Evolutionary conservation across 2,113 vertebrate species (phyloP).

Genomic region (Lota lota): DNA sequence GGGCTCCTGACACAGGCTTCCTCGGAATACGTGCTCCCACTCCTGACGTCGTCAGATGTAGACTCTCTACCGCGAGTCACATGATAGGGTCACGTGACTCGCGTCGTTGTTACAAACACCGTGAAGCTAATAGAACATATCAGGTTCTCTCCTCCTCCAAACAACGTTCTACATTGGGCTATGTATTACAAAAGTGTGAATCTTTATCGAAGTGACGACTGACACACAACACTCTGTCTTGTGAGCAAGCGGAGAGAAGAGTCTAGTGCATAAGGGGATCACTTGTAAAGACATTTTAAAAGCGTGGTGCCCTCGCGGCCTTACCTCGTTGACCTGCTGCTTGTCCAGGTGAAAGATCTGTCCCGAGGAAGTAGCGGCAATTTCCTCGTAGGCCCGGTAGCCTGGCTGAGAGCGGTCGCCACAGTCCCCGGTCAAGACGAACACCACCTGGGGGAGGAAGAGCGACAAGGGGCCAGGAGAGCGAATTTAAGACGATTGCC

Average conservation of each 20-base stretch:
- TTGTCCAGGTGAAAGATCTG: slow-evolving; percentile 96
- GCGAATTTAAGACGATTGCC: slow-evolving; percentile 34
- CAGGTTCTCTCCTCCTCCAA: too few relatives aligned
- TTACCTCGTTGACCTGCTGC: slow-evolving; percentile 92
- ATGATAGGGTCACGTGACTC: too few relatives aligned
- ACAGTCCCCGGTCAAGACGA: slow-evolving; percentile 92
- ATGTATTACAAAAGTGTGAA: slow-evolving; percentile 5
- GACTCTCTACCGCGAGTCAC: too few relatives aligned
- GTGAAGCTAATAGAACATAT: too few relatives aligned
- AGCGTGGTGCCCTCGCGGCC: slow-evolving; percentile 13
- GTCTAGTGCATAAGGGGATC: too few relatives aligned
- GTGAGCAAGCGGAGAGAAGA: too few relatives aligned
- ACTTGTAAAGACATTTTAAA: background rate
- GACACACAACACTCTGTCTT: too few relatives aligned
- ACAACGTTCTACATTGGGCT: too few relatives aligned
- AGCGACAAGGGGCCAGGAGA: slow-evolving; percentile 1
- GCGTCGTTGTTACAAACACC: too few relatives aligned
- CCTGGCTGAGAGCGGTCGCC: slow-evolving; percentile 90
- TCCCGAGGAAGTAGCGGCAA: slow-evolving; percentile 87
- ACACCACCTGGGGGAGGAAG: slow-evolving; percentile 79
- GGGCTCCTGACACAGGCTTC: slow-evolving; percentile 50
- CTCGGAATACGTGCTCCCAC: slow-evolving; percentile 44
- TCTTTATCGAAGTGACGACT: slow-evolving; percentile 8
- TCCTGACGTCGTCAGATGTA: background rate
- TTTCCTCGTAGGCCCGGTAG: slow-evolving; percentile 88